Evolutionary conservation across 30 jellyfish, hydroid and myxozoan genomes (phyloP).

Genomic region (Turritopsis rubra): DNA sequence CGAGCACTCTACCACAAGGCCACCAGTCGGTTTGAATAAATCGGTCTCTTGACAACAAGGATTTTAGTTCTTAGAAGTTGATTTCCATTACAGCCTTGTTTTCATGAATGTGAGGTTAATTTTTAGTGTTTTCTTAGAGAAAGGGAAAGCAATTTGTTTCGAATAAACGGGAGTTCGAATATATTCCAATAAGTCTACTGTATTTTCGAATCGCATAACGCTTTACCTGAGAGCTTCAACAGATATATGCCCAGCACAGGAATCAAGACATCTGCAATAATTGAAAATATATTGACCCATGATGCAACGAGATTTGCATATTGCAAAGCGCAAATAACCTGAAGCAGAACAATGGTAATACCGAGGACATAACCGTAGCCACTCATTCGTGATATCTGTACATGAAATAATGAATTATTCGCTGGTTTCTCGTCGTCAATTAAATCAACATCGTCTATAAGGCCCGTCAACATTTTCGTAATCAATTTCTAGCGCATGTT

Average conservation of each 20-base stretch:
- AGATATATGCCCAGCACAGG: slow-evolving; percentile 4
- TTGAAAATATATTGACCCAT: slow-evolving; percentile 20
- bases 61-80: too few relatives aligned
- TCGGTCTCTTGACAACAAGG: too few relatives aligned
- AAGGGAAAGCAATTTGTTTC: too few relatives aligned
- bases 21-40: too few relatives aligned
- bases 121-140: too few relatives aligned
- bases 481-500: slow-evolving; percentile 41
- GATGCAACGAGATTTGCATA: slow-evolving; percentile 22
- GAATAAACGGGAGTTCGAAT: neutral
- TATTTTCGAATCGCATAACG: too few relatives aligned
- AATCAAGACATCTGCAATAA: slow-evolving; percentile 17
- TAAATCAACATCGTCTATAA: neutral
- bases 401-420: neutral
- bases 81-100: too few relatives aligned
- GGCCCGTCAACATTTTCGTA: neutral
- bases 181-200: too few relatives aligned
- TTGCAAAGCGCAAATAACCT: slow-evolving; percentile 23
- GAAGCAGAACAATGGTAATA: neutral
- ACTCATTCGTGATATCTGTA: slow-evolving; percentile 8
- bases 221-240: slow-evolving; percentile 14
- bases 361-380: slow-evolving; percentile 32
- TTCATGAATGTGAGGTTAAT: too few relatives aligned
- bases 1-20: too few relatives aligned
- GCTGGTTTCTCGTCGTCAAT: neutral